Evolutionary conservation across 1,140 invertebrate genomes (phyloP), one percentile per base, ranked within the genome.

Genomic region (Neodiprion fabricii): DNA sequence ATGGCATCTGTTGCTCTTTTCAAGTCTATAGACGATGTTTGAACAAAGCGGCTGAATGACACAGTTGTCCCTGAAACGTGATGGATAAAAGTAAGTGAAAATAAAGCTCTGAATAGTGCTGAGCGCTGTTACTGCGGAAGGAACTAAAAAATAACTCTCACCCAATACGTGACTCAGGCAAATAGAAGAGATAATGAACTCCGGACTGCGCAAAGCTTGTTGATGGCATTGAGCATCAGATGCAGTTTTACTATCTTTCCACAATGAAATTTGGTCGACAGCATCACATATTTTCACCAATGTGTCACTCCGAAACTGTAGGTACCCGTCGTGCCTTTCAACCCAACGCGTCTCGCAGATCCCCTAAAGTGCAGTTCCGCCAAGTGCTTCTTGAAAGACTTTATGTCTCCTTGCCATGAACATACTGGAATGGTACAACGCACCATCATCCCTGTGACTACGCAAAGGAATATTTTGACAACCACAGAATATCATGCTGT

Each of bases 381-480:
- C 76, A 50, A 78, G 40, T 2, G 48, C 28, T 1, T 73, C 48
- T 73, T 69, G 67, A 48, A 77, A 74, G 21, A 21, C 21, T 8
- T 50, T 23, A 8, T 28, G 21, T 61, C 75, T 72, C 50, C 82
- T 81, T 21, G 77, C 75, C n/a, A n/a, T n/a, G n/a, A n/a, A 1
- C 1, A 1, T 53, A 53, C 50, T 53, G 14, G 50, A 53, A 53
- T 53, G 50, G 50, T 53, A 53, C 50, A 76, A 50, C 21, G 72
- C 21, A 23, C 77, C 83, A 74, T 79, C 79, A 71, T 81, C 78
- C 53, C 80, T 69, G 66, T 82, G 78, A 66, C 77, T 77, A 71
- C 77, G 28, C 14, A 82, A 53, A 65, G 78, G 73, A 72, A 84
- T 82, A 48, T 83, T 79, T 70, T 83, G 78, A 11, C 77, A 65